Percentiles rank a stretch among this genome's conserved stretches.
Conservation (phyloP, 1,140 invertebrate species). For the Halictus rubicundus region DNA sequence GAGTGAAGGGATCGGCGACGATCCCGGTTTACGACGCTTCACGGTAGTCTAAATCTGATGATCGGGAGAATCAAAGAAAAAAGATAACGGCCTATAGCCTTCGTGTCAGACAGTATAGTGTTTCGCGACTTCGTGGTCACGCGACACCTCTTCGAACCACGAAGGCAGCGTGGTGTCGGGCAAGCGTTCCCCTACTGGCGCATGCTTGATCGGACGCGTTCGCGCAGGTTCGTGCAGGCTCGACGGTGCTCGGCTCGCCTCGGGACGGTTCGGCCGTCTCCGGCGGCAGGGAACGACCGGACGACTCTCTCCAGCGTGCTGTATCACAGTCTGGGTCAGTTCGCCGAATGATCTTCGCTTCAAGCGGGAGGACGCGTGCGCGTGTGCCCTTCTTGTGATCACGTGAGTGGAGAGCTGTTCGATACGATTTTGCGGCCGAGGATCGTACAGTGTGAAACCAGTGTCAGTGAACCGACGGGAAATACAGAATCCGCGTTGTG, state of each 20-base stretch:
- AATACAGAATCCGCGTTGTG: conserved; percentile 15
- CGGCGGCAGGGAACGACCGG: conserved; percentile 28
- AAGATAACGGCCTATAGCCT: conserved; percentile 57
- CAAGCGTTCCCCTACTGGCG: conserved; percentile 33
- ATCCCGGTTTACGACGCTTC: conserved; percentile 39
- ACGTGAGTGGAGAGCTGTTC: conserved; percentile 60
- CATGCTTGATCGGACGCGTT: conserved; percentile 32
- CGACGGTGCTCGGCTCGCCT: background rate
- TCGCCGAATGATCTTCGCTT: conserved; percentile 58
- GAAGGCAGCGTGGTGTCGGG: conserved; percentile 49
- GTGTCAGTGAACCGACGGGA: conserved; percentile 30
- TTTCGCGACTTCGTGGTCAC: conserved; percentile 63
- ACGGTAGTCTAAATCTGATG: conserved; percentile 47
- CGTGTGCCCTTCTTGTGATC: conserved; percentile 58
- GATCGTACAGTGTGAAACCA: conserved; percentile 13
- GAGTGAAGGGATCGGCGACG: conserved; percentile 17
- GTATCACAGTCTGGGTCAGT: conserved; percentile 65
- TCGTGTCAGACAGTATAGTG: conserved; percentile 62
- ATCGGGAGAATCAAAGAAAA: conserved; percentile 57
- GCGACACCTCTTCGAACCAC: conserved; percentile 59
- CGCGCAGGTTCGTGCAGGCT: conserved; percentile 21
- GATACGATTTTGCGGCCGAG: conserved; percentile 47
- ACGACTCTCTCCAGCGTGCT: conserved; percentile 48
- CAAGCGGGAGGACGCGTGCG: conserved; percentile 56
- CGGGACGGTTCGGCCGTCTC: conserved; percentile 21